Evolutionary conservation across 2,797 vertebrate genomes (phyloP).

Genomic region (Phoeniculus purpureus): DNA sequence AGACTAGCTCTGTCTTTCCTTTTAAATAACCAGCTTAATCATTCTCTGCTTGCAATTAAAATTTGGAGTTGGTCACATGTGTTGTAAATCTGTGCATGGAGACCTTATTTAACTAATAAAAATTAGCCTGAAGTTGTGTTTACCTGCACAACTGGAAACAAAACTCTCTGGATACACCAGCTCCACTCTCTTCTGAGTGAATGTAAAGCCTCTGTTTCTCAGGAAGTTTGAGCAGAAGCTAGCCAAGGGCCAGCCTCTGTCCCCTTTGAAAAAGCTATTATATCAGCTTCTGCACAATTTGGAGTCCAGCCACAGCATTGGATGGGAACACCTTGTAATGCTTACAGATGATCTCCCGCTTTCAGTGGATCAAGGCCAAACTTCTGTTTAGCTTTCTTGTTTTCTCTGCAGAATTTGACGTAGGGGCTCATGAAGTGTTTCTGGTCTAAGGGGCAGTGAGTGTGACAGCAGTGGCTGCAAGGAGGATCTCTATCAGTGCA

Average conservation of each 20-base stretch:
- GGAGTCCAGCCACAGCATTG: neutral
- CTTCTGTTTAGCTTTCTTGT: neutral
- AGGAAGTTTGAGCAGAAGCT: neutral
- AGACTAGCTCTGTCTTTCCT: neutral
- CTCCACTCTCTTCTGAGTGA: accelerated
- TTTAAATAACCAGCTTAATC: neutral
- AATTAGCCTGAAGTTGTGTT: neutral
- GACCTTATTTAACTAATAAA: constrained; percentile 8
- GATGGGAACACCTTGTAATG: constrained; percentile 41
- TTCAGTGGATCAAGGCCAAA: neutral
- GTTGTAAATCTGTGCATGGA: constrained; percentile 6
- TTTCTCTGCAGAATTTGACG: neutral
- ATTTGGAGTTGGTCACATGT: neutral
- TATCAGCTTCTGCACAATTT: constrained; percentile 6
- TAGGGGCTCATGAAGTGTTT: accelerated
- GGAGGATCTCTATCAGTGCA: accelerated
- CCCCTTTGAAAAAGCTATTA: neutral
- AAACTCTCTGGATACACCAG: neutral
- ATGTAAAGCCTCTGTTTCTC: neutral
- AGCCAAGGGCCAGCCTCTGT: neutral
- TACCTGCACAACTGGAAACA: constrained; percentile 8
- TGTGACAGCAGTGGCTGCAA: accelerated
- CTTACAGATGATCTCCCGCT: constrained; percentile 28
- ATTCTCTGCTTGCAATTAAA: constrained; percentile 12
- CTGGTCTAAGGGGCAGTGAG: accelerated